Conservation (phyloP, 2,888 invertebrate species). For the Andrena minutula region DNA sequence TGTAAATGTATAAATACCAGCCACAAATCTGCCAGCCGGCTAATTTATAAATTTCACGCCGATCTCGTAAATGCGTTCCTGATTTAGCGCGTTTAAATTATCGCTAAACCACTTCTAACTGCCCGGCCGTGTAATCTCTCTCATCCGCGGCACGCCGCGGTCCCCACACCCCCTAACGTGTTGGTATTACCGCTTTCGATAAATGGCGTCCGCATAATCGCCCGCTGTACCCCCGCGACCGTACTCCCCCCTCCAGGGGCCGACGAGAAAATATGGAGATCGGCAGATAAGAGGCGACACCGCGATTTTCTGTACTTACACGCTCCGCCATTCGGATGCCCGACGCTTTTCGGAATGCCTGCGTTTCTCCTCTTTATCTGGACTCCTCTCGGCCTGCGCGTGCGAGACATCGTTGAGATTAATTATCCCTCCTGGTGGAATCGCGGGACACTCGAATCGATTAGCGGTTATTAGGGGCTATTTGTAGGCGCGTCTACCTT, state of each 20-base stretch:
- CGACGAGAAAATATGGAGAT: conserved; percentile 55
- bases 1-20: conserved; percentile 79
- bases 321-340: conserved; percentile 1
- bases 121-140: conserved; percentile 69
- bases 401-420: conserved; percentile 13
- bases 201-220: conserved; percentile 67
- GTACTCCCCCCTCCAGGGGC: conserved; percentile 10
- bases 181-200: conserved; percentile 52
- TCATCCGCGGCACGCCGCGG: conserved; percentile 26
- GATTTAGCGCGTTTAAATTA: conserved; percentile 82
- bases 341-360: conserved; percentile 6
- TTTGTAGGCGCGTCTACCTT: conserved; percentile 15
- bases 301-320: conserved; percentile 55
- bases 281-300: conserved; percentile 49
- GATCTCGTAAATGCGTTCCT: conserved; percentile 81
- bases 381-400: conserved; percentile 5
- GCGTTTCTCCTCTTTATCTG: conserved; percentile 7
- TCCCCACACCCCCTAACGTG: conserved; percentile 9
- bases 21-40: conserved; percentile 81
- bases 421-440: background rate
- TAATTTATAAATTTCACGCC: conserved; percentile 84
- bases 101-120: conserved; percentile 81
- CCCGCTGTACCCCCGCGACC: conserved; percentile 55
- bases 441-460: background rate
- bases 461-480: conserved; percentile 15